These are phyloP conservation scores for Andrena camellia DNA, from an alignment of 2,888 invertebrate species.

Conservation along the genomic window DNA sequence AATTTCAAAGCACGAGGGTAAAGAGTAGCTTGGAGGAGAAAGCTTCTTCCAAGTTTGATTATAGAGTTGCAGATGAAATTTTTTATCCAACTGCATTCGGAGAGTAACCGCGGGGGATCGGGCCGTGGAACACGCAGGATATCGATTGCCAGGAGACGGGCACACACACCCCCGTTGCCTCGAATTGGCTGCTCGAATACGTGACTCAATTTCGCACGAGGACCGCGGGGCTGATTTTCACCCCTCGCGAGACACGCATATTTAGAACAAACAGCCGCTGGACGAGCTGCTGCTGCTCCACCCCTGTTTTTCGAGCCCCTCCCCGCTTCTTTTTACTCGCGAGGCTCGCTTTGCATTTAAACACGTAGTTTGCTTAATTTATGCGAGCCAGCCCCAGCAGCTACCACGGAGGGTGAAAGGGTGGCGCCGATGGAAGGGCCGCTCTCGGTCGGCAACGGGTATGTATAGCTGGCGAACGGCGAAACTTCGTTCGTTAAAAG, in stretches of 20 bases:
- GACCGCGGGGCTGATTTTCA: conserved; percentile 38
- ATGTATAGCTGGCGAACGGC: conserved; percentile 62
- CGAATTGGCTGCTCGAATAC: conserved; percentile 59
- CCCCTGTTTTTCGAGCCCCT: background rate
- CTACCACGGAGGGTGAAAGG: conserved; percentile 29
- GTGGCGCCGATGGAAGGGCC: conserved; percentile 20
- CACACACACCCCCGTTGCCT: background rate
- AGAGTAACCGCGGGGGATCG: background rate
- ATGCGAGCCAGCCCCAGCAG: conserved; percentile 49
- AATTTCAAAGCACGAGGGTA: too few relatives aligned
- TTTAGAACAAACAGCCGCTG: conserved; percentile 55
- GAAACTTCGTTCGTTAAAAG: conserved; percentile 66
- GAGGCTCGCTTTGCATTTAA: conserved; percentile 75
- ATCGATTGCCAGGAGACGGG: conserved; percentile 38
- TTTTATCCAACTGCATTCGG: too few relatives aligned
- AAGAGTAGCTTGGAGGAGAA: too few relatives aligned
- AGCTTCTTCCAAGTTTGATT: too few relatives aligned
- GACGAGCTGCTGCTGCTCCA: background rate
- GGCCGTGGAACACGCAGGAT: background rate
- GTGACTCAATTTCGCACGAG: conserved; percentile 71
- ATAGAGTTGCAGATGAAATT: too few relatives aligned
- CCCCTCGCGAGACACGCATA: conserved; percentile 52
- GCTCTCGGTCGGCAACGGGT: conserved; percentile 51
- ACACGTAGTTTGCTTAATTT: conserved; percentile 73
- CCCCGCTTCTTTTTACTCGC: conserved; percentile 54